Percentiles rank a stretch among this genome's conserved stretches.
phyloP scores from a whole-genome alignment of 2,113 vertebrate species.

The Strix aluco region DNA sequence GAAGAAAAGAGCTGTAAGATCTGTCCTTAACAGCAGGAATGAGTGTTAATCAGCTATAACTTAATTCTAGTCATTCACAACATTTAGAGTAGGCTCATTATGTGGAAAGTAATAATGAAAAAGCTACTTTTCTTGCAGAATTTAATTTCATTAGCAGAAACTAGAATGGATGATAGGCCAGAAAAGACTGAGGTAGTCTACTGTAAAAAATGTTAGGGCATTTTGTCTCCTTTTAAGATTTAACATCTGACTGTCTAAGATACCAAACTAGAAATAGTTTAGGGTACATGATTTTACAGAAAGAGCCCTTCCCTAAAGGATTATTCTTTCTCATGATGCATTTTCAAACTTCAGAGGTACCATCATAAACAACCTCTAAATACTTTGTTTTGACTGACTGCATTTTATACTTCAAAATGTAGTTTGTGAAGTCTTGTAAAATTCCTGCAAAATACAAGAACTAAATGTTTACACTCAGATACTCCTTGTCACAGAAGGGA shows the following conservation, averaged over 20 bases:
- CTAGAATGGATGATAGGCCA: neutral
- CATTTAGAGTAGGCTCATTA: neutral
- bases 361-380: neutral
- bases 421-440: neutral
- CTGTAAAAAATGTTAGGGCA: neutral
- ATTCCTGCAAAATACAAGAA: neutral
- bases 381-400: neutral
- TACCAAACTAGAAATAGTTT: neutral
- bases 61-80: slow-evolving; percentile 40
- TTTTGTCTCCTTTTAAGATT: neutral
- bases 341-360: neutral
- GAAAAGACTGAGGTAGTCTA: neutral
- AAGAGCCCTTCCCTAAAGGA: neutral
- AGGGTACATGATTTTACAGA: neutral
- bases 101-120: slow-evolving; percentile 5
- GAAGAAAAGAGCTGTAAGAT: slow-evolving; percentile 25
- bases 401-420: neutral
- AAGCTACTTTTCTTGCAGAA: neutral
- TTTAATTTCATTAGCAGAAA: neutral
- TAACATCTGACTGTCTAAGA: neutral
- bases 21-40: neutral
- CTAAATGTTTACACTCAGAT: neutral
- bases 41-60: slow-evolving; percentile 13
- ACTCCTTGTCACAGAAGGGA: neutral
- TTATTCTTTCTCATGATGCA: neutral